phyloP scores from a whole-genome alignment of 1,140 invertebrate species.

The Lasioglossum albipes region DNA sequence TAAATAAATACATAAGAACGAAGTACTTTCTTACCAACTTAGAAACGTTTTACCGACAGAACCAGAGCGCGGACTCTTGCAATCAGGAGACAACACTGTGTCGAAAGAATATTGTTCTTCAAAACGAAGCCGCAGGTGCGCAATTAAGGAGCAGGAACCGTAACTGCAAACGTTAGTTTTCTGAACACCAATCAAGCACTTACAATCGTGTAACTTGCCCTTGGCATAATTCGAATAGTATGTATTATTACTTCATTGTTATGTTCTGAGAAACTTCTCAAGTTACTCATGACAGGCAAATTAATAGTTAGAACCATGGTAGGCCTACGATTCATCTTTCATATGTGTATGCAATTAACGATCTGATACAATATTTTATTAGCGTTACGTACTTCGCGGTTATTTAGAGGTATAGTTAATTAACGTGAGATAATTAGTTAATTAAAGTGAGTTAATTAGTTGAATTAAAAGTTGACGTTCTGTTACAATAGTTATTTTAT shows the following conservation, averaged over 20 bases:
- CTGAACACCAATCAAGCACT: conserved; percentile 27
- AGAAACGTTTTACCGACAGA: neutral
- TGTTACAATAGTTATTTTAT: too few species aligned
- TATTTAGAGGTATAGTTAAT: too few species aligned
- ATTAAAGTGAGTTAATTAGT: too few species aligned
- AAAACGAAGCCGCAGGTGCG: conserved; percentile 12
- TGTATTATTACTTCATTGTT: conserved; percentile 72
- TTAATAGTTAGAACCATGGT: conserved; percentile 12
- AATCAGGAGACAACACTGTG: neutral
- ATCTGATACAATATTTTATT: neutral
- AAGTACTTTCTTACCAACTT: too few species aligned
- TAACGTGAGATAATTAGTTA: too few species aligned
- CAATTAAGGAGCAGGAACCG: conserved; percentile 30
- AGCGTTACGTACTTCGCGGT: too few species aligned
- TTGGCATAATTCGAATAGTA: conserved; percentile 70
- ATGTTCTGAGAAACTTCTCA: conserved; percentile 64
- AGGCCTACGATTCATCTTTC: neutral
- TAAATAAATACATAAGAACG: too few species aligned
- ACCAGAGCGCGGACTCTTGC: neutral
- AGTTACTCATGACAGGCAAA: conserved; percentile 22
- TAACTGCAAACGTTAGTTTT: conserved; percentile 52
- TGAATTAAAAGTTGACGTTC: too few species aligned
- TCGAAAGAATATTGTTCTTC: conserved; percentile 43
- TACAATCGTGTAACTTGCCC: conserved; percentile 63
- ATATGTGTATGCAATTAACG: neutral